Evolutionary conservation across 2,113 vertebrate genomes (phyloP).

Genomic region (Planiliza haematocheilus): DNA sequence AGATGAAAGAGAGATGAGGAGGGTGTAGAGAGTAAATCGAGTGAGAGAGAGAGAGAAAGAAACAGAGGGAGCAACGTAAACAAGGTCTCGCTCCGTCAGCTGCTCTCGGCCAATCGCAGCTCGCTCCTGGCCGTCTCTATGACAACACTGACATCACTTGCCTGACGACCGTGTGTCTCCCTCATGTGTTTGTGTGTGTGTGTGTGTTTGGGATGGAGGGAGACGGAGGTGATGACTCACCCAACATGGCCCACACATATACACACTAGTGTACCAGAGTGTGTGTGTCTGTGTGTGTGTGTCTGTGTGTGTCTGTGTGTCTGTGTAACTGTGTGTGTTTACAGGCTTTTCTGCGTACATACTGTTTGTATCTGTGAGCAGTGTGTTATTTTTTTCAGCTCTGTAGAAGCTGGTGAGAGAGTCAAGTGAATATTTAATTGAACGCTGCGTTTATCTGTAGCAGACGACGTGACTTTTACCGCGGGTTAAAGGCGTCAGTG

Average conservation of each 20-base stretch:
- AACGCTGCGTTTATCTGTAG: no score
- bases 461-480: no score
- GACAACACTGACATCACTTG: slow-evolving; percentile 81
- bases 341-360: background rate
- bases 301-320: background rate
- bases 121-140: slow-evolving; percentile 51
- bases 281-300: background rate
- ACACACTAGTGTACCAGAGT: slow-evolving; percentile 1
- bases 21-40: background rate
- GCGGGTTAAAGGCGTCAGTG: no score
- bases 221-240: slow-evolving; percentile 75
- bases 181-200: slow-evolving; percentile 43
- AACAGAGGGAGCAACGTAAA: slow-evolving; percentile 62
- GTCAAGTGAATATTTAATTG: no score
- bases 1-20: slow-evolving; percentile 4
- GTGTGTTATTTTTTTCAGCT: no score
- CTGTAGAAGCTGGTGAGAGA: no score
- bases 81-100: slow-evolving; percentile 65
- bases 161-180: slow-evolving; percentile 72
- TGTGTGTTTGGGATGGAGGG: slow-evolving; percentile 35
- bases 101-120: slow-evolving; percentile 57
- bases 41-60: background rate
- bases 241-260: slow-evolving; percentile 55
- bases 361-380: no score
- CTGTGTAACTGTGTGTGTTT: background rate